Percentiles rank a stretch among this genome's conserved stretches.
Conservation (phyloP, 2,797 vertebrate species). For the Poecilia gillii region DNA sequence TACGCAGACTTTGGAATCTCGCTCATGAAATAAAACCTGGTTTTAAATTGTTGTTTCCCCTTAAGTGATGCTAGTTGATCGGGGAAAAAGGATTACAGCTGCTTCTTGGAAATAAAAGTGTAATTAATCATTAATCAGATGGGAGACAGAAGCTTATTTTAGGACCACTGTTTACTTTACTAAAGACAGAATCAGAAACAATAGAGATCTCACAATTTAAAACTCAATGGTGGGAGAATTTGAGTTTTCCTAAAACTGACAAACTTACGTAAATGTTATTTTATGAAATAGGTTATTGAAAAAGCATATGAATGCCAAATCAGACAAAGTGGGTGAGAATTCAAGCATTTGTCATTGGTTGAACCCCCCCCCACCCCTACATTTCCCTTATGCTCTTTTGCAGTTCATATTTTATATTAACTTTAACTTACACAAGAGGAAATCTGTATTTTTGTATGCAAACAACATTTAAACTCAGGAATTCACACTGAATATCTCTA, state of each 20-base stretch:
- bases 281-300: background rate
- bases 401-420: too few relatives aligned
- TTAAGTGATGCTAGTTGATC: constrained; percentile 28
- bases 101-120: background rate
- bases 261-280: too few relatives aligned
- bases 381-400: too few relatives aligned
- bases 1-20: constrained; percentile 13
- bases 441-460: background rate
- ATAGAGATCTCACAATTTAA: background rate
- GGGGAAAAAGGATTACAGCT: background rate
- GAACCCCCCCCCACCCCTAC: too few relatives aligned
- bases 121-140: background rate
- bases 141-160: background rate
- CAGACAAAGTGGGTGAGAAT: background rate
- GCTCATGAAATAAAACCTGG: constrained; percentile 22
- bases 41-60: constrained; percentile 15
- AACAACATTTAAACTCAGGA: background rate
- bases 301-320: background rate
- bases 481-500: background rate
- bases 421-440: background rate
- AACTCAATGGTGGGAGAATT: background rate
- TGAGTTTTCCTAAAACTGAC: background rate
- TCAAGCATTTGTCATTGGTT: background rate
- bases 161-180: background rate
- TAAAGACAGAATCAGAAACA: background rate